These are phyloP conservation scores for Pimephales promelas DNA, from an alignment of 2,113 vertebrate species.

Conservation along the genomic window DNA sequence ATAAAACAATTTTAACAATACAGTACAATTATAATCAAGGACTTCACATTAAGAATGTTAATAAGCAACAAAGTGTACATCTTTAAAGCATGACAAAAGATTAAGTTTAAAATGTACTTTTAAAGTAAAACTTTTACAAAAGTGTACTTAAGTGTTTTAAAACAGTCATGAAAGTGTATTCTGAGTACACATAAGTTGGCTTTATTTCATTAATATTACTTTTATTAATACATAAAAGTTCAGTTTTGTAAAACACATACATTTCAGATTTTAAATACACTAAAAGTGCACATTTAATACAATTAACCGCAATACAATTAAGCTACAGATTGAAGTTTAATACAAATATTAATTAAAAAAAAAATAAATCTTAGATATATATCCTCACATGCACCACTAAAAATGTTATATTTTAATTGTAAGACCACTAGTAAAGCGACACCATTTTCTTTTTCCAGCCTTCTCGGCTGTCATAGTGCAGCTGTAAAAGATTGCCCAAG, in stretches of 20 bases:
- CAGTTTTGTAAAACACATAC: neutral
- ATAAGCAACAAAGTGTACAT: too few species aligned
- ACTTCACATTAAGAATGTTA: too few species aligned
- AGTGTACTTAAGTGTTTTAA: too few species aligned
- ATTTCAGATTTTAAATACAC: neutral
- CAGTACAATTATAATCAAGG: too few species aligned
- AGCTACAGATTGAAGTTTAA: neutral
- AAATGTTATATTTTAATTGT: neutral
- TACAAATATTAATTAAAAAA: neutral
- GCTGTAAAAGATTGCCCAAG: conserved; percentile 73
- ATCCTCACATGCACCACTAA: neutral
- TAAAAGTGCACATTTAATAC: neutral
- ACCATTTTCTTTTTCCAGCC: neutral
- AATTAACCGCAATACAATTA: neutral
- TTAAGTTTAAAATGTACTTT: neutral
- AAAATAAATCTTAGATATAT: neutral
- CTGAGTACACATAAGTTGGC: neutral
- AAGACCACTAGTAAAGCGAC: neutral
- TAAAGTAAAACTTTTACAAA: neutral
- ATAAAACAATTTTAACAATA: too few species aligned
- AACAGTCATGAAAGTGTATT: too few species aligned
- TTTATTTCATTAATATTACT: neutral
- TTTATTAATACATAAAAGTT: too few species aligned
- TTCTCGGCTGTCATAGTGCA: conserved; percentile 20
- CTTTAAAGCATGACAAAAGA: too few species aligned